These are phyloP conservation scores for Torymus aiolomorphi DNA, from an alignment of 2,888 invertebrate species.

Conservation along the genomic window DNA sequence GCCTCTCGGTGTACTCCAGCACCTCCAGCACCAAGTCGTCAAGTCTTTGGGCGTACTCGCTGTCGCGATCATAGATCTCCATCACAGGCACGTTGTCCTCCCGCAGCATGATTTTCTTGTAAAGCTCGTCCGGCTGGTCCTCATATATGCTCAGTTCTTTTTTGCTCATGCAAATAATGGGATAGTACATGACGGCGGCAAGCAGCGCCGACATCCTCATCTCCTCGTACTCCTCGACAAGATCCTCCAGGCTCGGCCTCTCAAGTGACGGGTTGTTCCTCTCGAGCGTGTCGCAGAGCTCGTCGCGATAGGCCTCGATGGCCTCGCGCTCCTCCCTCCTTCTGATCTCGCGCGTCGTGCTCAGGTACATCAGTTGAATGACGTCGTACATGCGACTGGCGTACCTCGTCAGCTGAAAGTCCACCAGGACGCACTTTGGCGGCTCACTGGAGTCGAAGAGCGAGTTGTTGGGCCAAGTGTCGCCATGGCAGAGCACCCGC, in stretches of 20 bases:
- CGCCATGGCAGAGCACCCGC: conserved; percentile 16
- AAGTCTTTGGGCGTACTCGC: conserved; percentile 61
- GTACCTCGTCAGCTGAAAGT: conserved; percentile 43
- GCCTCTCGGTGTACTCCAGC: conserved; percentile 62
- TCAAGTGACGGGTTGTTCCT: conserved; percentile 52
- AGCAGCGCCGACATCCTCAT: conserved; percentile 63
- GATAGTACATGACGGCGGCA: conserved; percentile 63
- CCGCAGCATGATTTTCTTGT: conserved; percentile 60
- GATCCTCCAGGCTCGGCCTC: conserved; percentile 65
- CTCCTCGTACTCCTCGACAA: conserved; percentile 65
- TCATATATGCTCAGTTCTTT: conserved; percentile 55
- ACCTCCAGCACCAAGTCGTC: conserved; percentile 61
- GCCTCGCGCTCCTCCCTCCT: background rate
- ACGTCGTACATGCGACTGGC: conserved; percentile 28
- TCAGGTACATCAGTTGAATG: conserved; percentile 18
- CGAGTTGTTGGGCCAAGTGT: conserved; percentile 43
- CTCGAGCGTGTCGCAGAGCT: conserved; percentile 14
- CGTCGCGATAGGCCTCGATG: conserved; percentile 59
- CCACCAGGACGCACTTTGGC: conserved; percentile 24
- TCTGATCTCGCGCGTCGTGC: conserved; percentile 8
- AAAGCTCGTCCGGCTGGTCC: background rate
- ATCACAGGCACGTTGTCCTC: conserved; percentile 55
- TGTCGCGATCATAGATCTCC: conserved; percentile 56
- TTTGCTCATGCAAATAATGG: conserved; percentile 64
- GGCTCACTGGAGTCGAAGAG: conserved; percentile 17